Evolutionary conservation across 92 coral and sea anemone genomes (phyloP), one percentile per base, ranked within the genome.

Genomic region (Paragorgia papillata): DNA sequence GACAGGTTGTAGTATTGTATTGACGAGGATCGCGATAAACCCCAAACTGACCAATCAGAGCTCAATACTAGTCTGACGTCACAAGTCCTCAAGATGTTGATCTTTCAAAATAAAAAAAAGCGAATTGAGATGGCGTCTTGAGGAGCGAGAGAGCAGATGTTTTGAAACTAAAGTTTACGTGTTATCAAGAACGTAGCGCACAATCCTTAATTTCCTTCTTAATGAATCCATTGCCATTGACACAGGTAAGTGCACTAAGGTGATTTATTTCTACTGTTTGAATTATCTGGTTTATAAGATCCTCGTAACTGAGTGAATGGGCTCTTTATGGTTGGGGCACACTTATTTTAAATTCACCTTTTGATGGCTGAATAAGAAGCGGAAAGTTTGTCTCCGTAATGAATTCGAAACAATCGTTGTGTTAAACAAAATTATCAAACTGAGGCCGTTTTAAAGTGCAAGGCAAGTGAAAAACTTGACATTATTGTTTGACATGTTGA

Each of bases 1-100:
- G 78, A 20, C 78, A 71, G 78, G 78, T 71, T 71, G 39, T n/a
- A 71, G 53, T 68, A 68, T 68, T 68, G 53, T 68, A 68, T 68
- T 68, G 75, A 68, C 4, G 58, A 68, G 17, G 28, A 19, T 14
- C 25, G 64, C 78, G 78, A 40, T 71, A 33, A 55, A 12, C 19
- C 20, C 29, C 19, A 21, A 30, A 12, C 43, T 20, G 55, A 50
- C 78, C 78, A 71, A 71, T 71, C 29, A 28, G 46, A 71, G 40
- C 50, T 9, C 78, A 59, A 55, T 63, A 22, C 30, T n/a, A 53
- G 53, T 24, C 32, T 71, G 78, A 71, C 78, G 78, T 71, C 61
- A 71, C 31, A 26, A 55, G 78, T 71, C 30, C 75, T 53, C 1
- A 15, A 17, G 78, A 69, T 71, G 78, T 71, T 71, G 78, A 71